A percentile compares a stretch with the other conserved stretches of the same genome.
These are phyloP conservation scores for Mirounga angustirostris DNA, from an alignment of 2,113 vertebrate species.

Conservation along the genomic window DNA sequence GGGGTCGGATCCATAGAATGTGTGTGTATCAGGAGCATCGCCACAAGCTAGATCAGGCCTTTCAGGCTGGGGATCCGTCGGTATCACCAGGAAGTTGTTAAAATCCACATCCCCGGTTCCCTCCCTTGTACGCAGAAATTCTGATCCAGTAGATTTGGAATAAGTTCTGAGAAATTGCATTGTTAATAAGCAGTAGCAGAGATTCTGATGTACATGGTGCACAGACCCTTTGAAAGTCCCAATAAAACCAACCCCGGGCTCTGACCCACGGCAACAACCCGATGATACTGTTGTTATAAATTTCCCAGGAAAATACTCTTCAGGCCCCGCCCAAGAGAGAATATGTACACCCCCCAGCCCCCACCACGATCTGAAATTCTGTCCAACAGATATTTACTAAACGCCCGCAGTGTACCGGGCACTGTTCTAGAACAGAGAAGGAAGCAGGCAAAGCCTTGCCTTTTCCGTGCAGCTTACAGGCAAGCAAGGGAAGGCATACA, in stretches of 20 bases:
- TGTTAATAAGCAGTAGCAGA: not conserved
- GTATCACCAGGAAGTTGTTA: not conserved
- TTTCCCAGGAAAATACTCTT: not conserved
- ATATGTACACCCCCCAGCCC: no score
- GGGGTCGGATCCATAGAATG: not conserved
- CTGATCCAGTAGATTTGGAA: not conserved
- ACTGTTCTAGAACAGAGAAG: not conserved
- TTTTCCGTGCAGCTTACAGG: rapidly evolving
- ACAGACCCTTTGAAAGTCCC: not conserved
- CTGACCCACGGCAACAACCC: not conserved
- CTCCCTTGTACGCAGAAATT: not conserved
- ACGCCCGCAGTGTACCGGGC: rapidly evolving
- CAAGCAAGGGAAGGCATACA: not conserved
- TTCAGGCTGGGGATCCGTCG: not conserved
- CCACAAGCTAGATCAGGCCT: not conserved
- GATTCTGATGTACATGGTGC: no score
- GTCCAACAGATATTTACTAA: not conserved
- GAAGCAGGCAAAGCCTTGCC: not conserved
- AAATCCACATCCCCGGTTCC: not conserved
- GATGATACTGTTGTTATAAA: not conserved
- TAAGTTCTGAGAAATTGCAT: not conserved
- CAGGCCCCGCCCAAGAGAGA: not conserved
- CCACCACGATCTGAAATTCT: not conserved
- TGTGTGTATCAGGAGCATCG: not conserved
- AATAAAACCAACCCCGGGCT: not conserved